These are phyloP conservation scores for Rhabdophis nuchalis DNA, from an alignment of 2,797 vertebrate genomes.

Conservation along the genomic window DNA sequence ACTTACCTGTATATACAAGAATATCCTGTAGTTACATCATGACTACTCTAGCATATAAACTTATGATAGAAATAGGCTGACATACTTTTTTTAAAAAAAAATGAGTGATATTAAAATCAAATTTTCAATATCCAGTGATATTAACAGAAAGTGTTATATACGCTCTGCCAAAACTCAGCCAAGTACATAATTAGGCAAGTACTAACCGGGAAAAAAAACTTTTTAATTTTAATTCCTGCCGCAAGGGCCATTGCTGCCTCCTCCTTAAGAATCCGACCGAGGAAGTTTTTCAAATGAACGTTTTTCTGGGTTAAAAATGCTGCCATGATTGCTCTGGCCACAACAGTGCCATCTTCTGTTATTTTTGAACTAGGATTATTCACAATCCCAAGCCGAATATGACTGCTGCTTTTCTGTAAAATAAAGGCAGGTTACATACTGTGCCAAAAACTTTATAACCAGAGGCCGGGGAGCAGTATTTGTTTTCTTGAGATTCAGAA, in stretches of 20 bases:
- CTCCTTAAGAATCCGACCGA: slow-evolving; percentile 82
- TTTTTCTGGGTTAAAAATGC: slow-evolving; percentile 88
- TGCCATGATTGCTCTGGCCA: slow-evolving; percentile 87
- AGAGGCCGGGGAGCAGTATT: neutral
- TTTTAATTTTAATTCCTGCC: slow-evolving; percentile 83
- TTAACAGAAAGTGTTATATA: neutral
- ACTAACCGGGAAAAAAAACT: slow-evolving; percentile 81
- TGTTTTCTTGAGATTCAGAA: neutral
- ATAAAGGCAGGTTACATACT: slow-evolving; percentile 43
- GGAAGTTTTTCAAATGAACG: slow-evolving; percentile 78
- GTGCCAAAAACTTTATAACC: neutral
- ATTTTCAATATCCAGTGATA: neutral
- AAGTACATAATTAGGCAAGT: neutral
- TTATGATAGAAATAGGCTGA: neutral
- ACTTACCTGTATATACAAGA: neutral
- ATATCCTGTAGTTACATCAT: neutral
- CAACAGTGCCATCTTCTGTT: slow-evolving; percentile 80
- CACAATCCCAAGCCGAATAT: slow-evolving; percentile 84
- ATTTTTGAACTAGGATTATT: slow-evolving; percentile 86
- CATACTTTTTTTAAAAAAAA: neutral
- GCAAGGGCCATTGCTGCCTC: slow-evolving; percentile 80
- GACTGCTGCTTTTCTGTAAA: slow-evolving; percentile 81
- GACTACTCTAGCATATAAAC: neutral
- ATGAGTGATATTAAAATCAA: neutral
- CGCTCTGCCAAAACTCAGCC: neutral